Evolutionary conservation across 1,140 invertebrate species (phyloP).

Genomic region (Drosophila equinoxialis): DNA sequence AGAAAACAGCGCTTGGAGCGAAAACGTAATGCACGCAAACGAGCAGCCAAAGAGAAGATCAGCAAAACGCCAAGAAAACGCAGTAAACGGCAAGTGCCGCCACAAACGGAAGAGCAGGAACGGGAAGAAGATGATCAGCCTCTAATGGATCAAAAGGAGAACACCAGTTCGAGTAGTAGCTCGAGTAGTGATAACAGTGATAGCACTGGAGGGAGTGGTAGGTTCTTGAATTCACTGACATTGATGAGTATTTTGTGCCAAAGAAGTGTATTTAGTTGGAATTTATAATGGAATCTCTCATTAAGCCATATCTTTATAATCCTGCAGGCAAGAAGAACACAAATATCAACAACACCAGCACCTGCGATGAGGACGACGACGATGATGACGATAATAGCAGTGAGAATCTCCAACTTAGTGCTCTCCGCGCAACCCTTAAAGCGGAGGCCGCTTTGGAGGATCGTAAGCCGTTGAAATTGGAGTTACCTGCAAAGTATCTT

Average conservation of each 20-base stretch:
- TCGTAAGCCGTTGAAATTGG: constrained; percentile 42
- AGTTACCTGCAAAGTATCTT: constrained; percentile 10
- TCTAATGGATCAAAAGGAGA: neutral
- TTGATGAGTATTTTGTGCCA: no score
- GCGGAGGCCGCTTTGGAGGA: constrained; percentile 48
- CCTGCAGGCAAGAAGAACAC: neutral
- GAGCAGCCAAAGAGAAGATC: neutral
- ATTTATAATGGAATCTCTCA: no score
- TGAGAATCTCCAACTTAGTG: constrained; percentile 53
- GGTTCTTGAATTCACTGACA: neutral
- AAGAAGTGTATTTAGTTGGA: no score
- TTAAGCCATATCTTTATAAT: neutral
- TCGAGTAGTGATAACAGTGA: constrained; percentile 42
- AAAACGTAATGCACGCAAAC: constrained; percentile 31
- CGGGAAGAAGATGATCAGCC: neutral
- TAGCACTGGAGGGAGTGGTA: constrained; percentile 30
- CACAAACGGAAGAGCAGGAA: neutral
- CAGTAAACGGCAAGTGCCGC: constrained; percentile 16
- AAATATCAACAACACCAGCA: constrained; percentile 26
- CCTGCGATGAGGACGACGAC: constrained; percentile 34
- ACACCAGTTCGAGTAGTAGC: constrained; percentile 35
- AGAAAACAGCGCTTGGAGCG: constrained; percentile 30
- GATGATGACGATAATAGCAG: constrained; percentile 51
- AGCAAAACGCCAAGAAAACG: constrained; percentile 38
- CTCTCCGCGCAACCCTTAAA: constrained; percentile 48